Conservation (phyloP, 1,140 invertebrate genomes). For the Drosophila quadrilineata region DNA sequence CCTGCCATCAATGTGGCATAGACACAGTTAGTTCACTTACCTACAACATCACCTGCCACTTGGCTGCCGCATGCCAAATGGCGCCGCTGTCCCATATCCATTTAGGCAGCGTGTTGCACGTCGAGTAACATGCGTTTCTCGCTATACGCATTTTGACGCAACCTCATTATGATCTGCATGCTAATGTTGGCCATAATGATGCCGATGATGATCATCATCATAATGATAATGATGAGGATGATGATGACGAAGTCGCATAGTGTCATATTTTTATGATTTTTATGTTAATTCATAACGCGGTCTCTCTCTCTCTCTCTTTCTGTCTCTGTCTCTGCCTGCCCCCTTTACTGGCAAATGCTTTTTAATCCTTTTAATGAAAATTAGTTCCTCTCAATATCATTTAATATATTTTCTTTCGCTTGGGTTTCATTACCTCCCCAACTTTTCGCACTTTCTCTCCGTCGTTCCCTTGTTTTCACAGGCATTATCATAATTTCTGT, state of each 20-base stretch:
- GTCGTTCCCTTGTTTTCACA: conserved; percentile 62
- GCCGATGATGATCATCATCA: background rate
- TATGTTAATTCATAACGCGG: conserved; percentile 80
- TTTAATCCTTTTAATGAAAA: conserved; percentile 81
- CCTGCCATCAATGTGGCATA: conserved; percentile 62
- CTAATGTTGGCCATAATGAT: background rate
- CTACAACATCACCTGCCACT: background rate
- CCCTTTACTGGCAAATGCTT: conserved; percentile 61
- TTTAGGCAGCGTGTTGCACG: conserved; percentile 33
- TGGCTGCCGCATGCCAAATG: conserved; percentile 3
- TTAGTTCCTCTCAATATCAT: conserved; percentile 81
- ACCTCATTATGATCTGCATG: background rate
- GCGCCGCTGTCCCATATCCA: conserved; percentile 11
- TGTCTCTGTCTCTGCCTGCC: too few relatives aligned
- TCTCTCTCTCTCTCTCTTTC: too few relatives aligned
- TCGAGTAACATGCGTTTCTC: conserved; percentile 58
- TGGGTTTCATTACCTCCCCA: conserved; percentile 43
- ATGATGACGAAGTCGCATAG: conserved; percentile 45
- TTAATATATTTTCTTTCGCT: conserved; percentile 79
- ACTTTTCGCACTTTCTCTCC: background rate
- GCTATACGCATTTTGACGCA: background rate
- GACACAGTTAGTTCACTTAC: background rate
- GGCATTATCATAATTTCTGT: conserved; percentile 81
- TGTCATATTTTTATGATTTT: conserved; percentile 80
- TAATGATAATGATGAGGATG: conserved; percentile 27